phyloP scores from a whole-genome alignment of 2,113 vertebrate genomes.

The Pholis gunnellus region DNA sequence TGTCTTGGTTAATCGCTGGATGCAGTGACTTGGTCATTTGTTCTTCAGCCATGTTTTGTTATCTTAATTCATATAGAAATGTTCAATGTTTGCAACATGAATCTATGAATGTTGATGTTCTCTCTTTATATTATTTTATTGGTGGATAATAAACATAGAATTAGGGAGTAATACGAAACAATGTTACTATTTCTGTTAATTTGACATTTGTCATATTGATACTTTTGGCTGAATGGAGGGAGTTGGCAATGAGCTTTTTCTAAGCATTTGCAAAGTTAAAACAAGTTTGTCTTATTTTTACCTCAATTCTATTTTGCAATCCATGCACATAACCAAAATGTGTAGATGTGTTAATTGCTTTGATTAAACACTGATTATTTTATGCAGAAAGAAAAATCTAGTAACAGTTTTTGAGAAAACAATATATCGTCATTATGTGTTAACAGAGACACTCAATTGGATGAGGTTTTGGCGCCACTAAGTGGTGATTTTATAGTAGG shows the following conservation, averaged over 20 bases:
- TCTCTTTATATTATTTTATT: not conserved
- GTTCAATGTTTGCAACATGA: not conserved
- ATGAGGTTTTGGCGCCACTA: conserved; percentile 52
- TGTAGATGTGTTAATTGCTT: not conserved
- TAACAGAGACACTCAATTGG: not conserved
- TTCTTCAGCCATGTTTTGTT: not conserved
- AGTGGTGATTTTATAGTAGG: conserved; percentile 48
- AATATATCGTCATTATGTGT: not conserved
- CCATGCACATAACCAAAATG: not conserved
- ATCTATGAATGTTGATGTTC: not conserved
- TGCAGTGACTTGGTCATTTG: conserved; percentile 5
- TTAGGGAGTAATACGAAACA: not conserved
- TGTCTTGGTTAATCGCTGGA: conserved; percentile 1
- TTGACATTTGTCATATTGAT: not conserved
- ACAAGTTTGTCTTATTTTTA: too few relatives aligned
- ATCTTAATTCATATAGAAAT: not conserved
- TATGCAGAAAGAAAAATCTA: not conserved
- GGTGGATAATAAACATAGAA: not conserved
- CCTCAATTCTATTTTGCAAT: not conserved
- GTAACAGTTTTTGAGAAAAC: too few relatives aligned
- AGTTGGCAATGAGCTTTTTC: not conserved
- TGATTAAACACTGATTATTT: not conserved
- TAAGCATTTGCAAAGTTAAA: not conserved
- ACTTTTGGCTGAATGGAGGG: not conserved
- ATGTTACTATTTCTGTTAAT: not conserved